phyloP scores from a whole-genome alignment of 1,140 invertebrate genomes.

The Drosophila busckii region DNA sequence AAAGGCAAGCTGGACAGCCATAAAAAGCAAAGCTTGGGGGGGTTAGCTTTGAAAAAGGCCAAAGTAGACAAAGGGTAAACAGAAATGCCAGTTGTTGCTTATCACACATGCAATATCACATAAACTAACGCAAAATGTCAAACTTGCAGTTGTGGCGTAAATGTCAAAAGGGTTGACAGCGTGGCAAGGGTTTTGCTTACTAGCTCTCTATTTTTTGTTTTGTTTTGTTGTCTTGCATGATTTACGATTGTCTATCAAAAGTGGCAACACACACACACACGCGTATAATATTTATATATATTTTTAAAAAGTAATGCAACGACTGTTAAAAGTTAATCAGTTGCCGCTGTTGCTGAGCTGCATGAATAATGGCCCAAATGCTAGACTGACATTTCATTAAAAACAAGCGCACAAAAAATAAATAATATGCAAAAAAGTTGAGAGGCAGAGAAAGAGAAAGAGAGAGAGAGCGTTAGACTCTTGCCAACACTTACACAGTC shows the following conservation, averaged over 20 bases:
- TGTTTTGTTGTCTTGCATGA: no score
- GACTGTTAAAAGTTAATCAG: constrained; percentile 72
- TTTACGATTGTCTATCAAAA: constrained; percentile 66
- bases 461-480: constrained; percentile 7
- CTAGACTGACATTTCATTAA: constrained; percentile 70
- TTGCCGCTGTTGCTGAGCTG: constrained; percentile 31
- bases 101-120: constrained; percentile 72
- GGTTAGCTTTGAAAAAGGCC: no score
- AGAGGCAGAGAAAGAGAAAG: not conserved
- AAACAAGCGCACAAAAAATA: constrained; percentile 14
- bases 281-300: no score
- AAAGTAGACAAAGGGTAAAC: constrained; percentile 4
- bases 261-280: constrained; percentile 52
- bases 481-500: constrained; percentile 64
- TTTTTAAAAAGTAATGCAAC: constrained; percentile 40
- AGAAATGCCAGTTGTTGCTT: constrained; percentile 56
- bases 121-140: constrained; percentile 75
- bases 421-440: constrained; percentile 12
- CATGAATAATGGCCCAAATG: constrained; percentile 59
- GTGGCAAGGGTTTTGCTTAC: constrained; percentile 4
- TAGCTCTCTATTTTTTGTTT: no score
- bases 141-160: constrained; percentile 48
- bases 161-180: constrained; percentile 57
- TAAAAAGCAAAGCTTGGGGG: no score
- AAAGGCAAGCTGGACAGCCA: constrained; percentile 19